phyloP scores from a whole-genome alignment of 2,888 invertebrate species.

The Tipula lateralis region DNA sequence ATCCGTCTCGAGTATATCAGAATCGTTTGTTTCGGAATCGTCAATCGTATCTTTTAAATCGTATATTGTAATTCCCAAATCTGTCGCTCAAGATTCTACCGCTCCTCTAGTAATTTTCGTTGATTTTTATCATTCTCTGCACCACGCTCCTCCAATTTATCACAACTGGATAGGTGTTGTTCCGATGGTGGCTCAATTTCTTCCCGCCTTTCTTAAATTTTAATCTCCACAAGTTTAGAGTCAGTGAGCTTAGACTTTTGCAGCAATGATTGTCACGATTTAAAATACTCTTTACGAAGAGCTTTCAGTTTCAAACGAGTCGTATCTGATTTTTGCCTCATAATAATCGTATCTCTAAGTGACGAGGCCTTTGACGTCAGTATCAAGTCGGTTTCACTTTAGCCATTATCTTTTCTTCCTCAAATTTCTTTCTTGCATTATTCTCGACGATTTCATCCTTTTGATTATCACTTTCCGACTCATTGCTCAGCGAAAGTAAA shows the following conservation, averaged over 20 bases:
- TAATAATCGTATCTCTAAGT: background rate
- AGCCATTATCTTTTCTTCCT: conserved; percentile 33
- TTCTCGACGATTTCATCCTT: conserved; percentile 32
- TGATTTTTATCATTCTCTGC: conserved; percentile 65
- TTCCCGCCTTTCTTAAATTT: conserved; percentile 19
- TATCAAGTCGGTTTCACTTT: conserved; percentile 39
- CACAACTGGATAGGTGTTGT: conserved; percentile 43
- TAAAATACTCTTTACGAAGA: conserved; percentile 48
- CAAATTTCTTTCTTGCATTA: conserved; percentile 19
- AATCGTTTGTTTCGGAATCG: background rate
- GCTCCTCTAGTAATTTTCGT: conserved; percentile 68
- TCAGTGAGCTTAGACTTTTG: background rate
- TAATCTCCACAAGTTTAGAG: background rate
- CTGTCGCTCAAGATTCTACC: conserved; percentile 68
- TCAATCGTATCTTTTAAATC: conserved; percentile 39
- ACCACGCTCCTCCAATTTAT: conserved; percentile 55
- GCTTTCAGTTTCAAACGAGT: conserved; percentile 55
- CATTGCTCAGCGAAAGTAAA: conserved; percentile 54
- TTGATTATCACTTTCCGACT: conserved; percentile 45
- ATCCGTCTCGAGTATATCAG: conserved; percentile 37
- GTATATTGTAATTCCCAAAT: conserved; percentile 66
- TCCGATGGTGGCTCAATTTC: background rate
- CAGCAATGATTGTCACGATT: conserved; percentile 44
- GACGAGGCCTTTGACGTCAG: conserved; percentile 38
- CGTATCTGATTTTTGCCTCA: conserved; percentile 58